Conservation (phyloP, 1,140 invertebrate genomes). For the Platorchestia sp. region DNA sequence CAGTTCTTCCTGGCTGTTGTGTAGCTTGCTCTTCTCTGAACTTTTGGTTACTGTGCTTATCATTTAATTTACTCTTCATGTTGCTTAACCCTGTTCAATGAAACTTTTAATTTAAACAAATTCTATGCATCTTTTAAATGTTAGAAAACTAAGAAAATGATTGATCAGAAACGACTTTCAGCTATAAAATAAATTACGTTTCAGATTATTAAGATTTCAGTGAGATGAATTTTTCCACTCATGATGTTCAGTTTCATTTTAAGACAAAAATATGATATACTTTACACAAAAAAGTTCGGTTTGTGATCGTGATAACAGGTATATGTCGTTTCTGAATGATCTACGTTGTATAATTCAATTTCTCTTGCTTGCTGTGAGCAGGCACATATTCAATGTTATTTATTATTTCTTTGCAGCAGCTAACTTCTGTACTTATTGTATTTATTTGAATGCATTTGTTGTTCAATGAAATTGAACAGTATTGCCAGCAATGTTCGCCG, state of each 20-base stretch:
- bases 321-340: neutral
- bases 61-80: neutral
- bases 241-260: neutral
- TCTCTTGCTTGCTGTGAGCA: neutral
- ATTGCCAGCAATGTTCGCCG: neutral
- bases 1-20: neutral
- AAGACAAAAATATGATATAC: neutral
- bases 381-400: neutral
- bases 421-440: conserved; percentile 22
- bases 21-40: neutral
- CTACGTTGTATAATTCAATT: neutral
- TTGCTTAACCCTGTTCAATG: neutral
- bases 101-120: neutral
- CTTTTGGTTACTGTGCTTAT: neutral
- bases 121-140: neutral
- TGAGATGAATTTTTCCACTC: neutral
- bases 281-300: neutral
- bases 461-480: neutral
- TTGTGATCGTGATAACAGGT: neutral
- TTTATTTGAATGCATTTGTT: neutral
- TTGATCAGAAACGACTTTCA: neutral
- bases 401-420: neutral
- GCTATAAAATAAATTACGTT: neutral
- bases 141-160: conserved; percentile 26
- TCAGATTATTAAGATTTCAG: neutral